Evolutionary conservation across 1,140 invertebrate species (phyloP).

Genomic region (Drosophila parvula): DNA sequence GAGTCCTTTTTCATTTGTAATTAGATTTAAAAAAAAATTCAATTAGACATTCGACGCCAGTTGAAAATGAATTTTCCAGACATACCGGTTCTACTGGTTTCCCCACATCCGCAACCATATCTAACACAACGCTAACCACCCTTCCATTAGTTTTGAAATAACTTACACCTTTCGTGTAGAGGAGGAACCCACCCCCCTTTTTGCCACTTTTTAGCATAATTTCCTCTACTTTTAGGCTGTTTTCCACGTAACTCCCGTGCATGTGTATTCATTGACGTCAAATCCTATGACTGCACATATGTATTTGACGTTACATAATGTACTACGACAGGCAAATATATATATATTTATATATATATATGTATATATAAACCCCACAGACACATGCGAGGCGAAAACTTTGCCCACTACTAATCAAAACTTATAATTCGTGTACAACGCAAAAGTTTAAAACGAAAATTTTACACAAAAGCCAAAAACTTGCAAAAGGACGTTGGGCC

Average conservation of each 20-base stretch:
- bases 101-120: neutral
- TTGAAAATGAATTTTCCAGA: constrained; percentile 20
- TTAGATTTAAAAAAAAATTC: constrained; percentile 9
- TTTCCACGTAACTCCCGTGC: constrained; percentile 36
- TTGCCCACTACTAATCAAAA: constrained; percentile 82
- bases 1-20: neutral
- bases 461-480: constrained; percentile 80
- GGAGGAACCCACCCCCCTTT: constrained; percentile 6
- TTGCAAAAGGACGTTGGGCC: constrained; percentile 43
- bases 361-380: constrained; percentile 19
- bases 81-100: constrained; percentile 32
- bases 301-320: constrained; percentile 54
- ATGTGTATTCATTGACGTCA: constrained; percentile 54
- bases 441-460: constrained; percentile 81
- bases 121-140: constrained; percentile 12
- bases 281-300: constrained; percentile 68
- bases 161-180: constrained; percentile 34
- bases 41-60: constrained; percentile 15
- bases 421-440: constrained; percentile 82
- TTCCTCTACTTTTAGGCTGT: constrained; percentile 59
- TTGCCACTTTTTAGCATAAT: constrained; percentile 49
- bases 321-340: neutral
- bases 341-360: neutral
- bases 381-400: constrained; percentile 64
- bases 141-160: constrained; percentile 45